These are phyloP conservation scores for Megalopta genalis DNA, from an alignment of 1,140 invertebrate genomes.

Conservation along the genomic window DNA sequence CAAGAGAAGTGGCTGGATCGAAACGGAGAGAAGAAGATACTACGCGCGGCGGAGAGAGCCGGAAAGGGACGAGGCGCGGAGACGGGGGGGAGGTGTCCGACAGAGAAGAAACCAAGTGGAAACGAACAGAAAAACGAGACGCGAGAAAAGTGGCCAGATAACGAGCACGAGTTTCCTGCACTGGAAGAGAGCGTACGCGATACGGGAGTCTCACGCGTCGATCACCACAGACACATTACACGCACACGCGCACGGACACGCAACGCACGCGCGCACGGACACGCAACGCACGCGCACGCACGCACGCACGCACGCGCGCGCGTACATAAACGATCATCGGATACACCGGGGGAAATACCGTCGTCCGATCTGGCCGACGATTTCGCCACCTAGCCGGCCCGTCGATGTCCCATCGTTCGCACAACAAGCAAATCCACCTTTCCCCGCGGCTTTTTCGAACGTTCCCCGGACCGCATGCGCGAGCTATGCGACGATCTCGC, in stretches of 20 bases:
- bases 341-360: slow-evolving; percentile 29
- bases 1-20: slow-evolving; percentile 10
- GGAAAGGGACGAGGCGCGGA: not conserved
- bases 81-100: no score
- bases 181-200: slow-evolving; percentile 24
- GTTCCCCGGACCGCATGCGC: not conserved
- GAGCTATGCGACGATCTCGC: no score
- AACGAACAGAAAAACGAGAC: slow-evolving; percentile 26
- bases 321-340: not conserved
- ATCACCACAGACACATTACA: slow-evolving; percentile 24
- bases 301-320: no score
- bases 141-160: slow-evolving; percentile 51
- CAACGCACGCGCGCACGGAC: no score
- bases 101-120: slow-evolving; percentile 6
- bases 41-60: not conserved
- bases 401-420: slow-evolving; percentile 15
- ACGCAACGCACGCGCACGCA: no score
- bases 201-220: slow-evolving; percentile 35
- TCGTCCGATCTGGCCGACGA: slow-evolving; percentile 4
- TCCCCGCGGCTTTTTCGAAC: slow-evolving; percentile 19
- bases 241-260: no score
- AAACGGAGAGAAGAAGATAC: slow-evolving; percentile 7
- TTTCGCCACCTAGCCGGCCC: slow-evolving; percentile 4
- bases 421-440: slow-evolving; percentile 12
- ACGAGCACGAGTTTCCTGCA: slow-evolving; percentile 49